phyloP scores from a whole-genome alignment of 2,888 invertebrate species.

The Drepanosiphum platanoidis region DNA sequence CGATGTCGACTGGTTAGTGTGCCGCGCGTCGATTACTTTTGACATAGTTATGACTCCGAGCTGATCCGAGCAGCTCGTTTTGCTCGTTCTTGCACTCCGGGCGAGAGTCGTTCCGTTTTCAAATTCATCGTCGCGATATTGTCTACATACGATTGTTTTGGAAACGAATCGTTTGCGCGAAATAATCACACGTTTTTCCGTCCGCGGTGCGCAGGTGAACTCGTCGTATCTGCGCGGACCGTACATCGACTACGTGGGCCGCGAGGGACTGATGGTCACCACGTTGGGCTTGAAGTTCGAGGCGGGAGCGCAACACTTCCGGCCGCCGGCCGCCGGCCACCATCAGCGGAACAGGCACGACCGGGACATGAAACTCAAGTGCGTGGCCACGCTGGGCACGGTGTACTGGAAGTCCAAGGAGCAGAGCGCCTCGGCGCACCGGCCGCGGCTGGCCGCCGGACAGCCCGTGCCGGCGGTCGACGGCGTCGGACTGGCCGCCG shows the following conservation, averaged over 20 bases:
- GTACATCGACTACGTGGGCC: conserved; percentile 70
- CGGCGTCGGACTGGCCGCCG: conserved; percentile 78
- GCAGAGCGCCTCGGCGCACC: conserved; percentile 84
- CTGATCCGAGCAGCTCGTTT: too few species aligned
- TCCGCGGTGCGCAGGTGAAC: conserved; percentile 64
- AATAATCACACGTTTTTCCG: neutral
- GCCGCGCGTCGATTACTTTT: too few species aligned
- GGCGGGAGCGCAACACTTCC: conserved; percentile 83
- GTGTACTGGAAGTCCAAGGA: conserved; percentile 89
- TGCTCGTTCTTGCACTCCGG: too few species aligned
- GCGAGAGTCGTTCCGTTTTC: too few species aligned
- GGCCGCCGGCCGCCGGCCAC: conserved; percentile 66
- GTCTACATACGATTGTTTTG: too few species aligned
- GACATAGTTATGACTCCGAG: too few species aligned
- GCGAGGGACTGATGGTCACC: conserved; percentile 80
- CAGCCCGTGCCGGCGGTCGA: conserved; percentile 76
- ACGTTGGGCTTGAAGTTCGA: conserved; percentile 82
- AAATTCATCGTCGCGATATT: too few species aligned
- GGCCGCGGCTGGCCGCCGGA: conserved; percentile 68
- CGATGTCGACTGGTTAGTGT: too few species aligned
- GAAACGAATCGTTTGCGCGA: too few species aligned
- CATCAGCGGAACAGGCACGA: conserved; percentile 65
- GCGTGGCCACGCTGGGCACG: conserved; percentile 86
- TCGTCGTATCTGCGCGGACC: conserved; percentile 67
- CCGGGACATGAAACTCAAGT: conserved; percentile 88